phyloP scores from a whole-genome alignment of 2,113 vertebrate genomes.

The Cyanistes caeruleus region DNA sequence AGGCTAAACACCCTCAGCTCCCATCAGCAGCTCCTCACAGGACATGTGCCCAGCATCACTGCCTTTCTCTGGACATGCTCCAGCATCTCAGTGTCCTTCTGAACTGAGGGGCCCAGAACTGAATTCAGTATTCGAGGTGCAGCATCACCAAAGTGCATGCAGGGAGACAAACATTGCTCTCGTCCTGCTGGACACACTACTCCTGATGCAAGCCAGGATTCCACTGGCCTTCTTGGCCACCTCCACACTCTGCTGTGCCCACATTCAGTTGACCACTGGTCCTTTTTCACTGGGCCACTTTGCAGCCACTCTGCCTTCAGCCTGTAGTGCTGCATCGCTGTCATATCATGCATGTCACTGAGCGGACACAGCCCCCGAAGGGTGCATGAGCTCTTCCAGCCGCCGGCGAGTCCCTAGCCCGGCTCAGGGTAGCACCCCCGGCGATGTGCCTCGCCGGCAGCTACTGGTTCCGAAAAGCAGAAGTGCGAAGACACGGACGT shows the following conservation, averaged over 20 bases:
- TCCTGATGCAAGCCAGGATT: no score
- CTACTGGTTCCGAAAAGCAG: not conserved
- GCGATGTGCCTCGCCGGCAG: not conserved
- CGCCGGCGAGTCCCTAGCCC: no score
- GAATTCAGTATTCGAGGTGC: not conserved
- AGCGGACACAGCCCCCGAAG: not conserved
- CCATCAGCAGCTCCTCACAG: not conserved
- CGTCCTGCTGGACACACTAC: not conserved
- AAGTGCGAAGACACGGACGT: not conserved
- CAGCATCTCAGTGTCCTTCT: not conserved
- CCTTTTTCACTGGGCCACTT: not conserved
- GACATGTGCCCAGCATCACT: fast-evolving
- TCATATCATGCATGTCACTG: no score
- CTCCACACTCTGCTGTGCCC: not conserved
- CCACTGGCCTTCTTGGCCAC: no score
- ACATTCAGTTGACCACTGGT: not conserved
- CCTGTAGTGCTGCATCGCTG: not conserved
- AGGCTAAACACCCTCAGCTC: not conserved
- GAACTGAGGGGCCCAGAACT: not conserved
- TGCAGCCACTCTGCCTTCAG: not conserved
- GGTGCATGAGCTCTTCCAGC: not conserved
- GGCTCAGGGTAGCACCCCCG: no score
- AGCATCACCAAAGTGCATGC: not conserved
- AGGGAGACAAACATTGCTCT: not conserved
- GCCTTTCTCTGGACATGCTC: not conserved